Conservation (phyloP, 2,113 vertebrate genomes). For the Larimichthys polyactis region DNA sequence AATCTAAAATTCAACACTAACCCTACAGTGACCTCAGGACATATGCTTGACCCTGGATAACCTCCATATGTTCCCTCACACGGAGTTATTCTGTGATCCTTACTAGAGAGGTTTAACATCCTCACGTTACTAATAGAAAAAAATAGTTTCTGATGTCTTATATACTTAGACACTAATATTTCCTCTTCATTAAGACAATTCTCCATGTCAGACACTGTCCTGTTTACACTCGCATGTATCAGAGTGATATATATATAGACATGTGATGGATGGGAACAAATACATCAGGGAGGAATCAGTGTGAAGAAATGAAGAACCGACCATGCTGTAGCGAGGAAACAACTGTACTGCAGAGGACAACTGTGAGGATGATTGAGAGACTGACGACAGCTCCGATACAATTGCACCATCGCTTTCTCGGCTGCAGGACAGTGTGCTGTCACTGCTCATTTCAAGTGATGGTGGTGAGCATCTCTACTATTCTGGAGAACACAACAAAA, state of each 20-base stretch:
- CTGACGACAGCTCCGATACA: background rate
- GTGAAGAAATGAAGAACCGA: background rate
- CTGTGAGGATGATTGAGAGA: conserved; percentile 1
- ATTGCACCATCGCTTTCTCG: background rate
- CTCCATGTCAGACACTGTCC: background rate
- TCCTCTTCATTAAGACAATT: background rate
- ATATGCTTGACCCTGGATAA: too few species aligned
- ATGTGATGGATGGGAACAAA: background rate
- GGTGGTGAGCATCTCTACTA: too few species aligned
- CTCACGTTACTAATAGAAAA: too few species aligned
- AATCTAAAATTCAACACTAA: too few species aligned
- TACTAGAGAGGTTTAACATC: too few species aligned
- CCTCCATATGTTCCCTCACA: too few species aligned
- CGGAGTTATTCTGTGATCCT: too few species aligned
- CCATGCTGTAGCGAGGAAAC: background rate
- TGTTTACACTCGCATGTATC: background rate
- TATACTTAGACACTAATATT: too few species aligned
- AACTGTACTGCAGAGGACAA: background rate
- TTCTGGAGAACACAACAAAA: too few species aligned
- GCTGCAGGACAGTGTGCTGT: background rate
- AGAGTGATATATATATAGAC: background rate
- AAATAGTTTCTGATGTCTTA: too few species aligned
- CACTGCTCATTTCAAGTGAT: background rate
- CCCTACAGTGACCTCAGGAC: too few species aligned
- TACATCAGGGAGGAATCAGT: background rate